A percentile compares a stretch with the other conserved stretches of the same genome.
phyloP scores from a whole-genome alignment of 2,888 invertebrate species.

The Anticlea derivata region DNA sequence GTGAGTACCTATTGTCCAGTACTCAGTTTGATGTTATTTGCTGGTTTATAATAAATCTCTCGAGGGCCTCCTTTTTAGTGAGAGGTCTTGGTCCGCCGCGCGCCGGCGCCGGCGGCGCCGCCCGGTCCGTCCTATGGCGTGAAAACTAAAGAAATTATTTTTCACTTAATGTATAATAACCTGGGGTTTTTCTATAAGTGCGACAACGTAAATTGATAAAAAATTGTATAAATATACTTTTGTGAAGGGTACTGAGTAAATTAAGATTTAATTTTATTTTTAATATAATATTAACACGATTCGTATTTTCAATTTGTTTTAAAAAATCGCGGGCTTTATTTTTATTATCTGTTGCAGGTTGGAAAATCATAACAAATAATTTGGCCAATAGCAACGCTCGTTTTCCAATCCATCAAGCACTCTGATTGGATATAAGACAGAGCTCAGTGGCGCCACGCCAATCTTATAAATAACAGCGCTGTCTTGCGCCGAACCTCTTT shows the following conservation, averaged over 20 bases:
- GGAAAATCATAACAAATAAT: slow-evolving; percentile 71
- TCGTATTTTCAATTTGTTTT: slow-evolving; percentile 24
- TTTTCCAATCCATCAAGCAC: slow-evolving; percentile 43
- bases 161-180: background rate
- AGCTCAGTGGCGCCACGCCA: slow-evolving; percentile 75
- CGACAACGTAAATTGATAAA: slow-evolving; percentile 8
- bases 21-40: too few species aligned
- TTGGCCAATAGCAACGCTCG: slow-evolving; percentile 60
- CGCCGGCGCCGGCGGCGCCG: too few species aligned
- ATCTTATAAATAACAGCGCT: slow-evolving; percentile 87
- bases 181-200: slow-evolving; percentile 4
- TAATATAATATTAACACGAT: slow-evolving; percentile 25
- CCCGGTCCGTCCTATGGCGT: too few species aligned
- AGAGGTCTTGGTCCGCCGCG: too few species aligned
- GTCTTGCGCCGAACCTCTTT: slow-evolving; percentile 86
- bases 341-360: slow-evolving; percentile 55
- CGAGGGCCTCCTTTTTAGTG: too few species aligned
- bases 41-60: too few species aligned
- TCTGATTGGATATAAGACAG: slow-evolving; percentile 59
- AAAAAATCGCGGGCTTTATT: slow-evolving; percentile 47
- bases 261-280: background rate
- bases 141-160: too few species aligned
- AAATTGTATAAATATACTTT: background rate
- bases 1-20: too few species aligned
- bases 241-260: background rate